Conservation (phyloP, 1,140 invertebrate genomes). For the Rhagoletis zephyria region DNA sequence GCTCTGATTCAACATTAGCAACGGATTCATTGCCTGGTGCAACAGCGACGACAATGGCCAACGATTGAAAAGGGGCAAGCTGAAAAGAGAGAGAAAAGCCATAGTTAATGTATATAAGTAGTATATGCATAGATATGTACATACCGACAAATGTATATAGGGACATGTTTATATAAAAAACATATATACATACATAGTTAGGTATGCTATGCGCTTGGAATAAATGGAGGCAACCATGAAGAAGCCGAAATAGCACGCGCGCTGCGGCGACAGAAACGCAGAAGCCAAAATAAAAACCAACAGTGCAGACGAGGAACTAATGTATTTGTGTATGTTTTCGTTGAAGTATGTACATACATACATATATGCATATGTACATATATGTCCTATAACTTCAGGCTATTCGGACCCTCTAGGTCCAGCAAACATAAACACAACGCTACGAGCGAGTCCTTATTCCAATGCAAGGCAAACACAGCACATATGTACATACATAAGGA, state of each 20-base stretch:
- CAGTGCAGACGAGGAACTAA: background rate
- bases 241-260: background rate
- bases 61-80: constrained; percentile 18
- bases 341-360: background rate
- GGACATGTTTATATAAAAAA: background rate
- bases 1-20: constrained; percentile 71
- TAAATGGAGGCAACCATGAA: background rate
- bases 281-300: constrained; percentile 39
- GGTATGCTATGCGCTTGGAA: background rate
- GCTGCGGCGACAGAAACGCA: background rate
- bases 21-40: constrained; percentile 53
- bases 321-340: background rate
- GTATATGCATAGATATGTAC: background rate
- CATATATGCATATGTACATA: background rate
- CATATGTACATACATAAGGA: background rate
- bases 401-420: constrained; percentile 21
- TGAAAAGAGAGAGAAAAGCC: background rate
- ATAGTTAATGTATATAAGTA: background rate
- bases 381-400: constrained; percentile 12
- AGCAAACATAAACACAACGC: background rate
- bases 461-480: background rate
- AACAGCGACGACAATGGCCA: background rate
- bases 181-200: background rate
- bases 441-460: background rate
- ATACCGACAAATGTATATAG: background rate